Evolutionary conservation across 2,113 vertebrate genomes (phyloP), one percentile per base, ranked within the genome.

Genomic region (Misgurnus anguillicaudatus): DNA sequence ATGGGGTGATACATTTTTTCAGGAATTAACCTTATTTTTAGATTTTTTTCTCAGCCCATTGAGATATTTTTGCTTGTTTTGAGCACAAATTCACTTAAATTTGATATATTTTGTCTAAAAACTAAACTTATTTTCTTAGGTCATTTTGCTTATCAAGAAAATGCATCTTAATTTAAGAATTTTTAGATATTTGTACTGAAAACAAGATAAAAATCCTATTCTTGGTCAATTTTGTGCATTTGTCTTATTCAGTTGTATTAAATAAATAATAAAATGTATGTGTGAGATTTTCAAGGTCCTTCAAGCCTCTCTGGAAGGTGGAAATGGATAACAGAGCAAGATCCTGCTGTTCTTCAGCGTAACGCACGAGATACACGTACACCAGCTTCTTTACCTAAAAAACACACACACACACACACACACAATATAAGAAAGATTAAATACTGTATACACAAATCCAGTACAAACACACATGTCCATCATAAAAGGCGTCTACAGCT

Each of bases 331-430:
- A 94, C 76, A 99, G 86, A 48, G 98, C 98, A 51, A 99, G 88
- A 84, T 99, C 98, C 86, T 99, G 98, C 86, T 99, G 98, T 80
- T 99, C 98, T 83, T 99, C 98, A 0, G 97, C 98, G 0, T 99
- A 99, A 53, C 98, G 95, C 69, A 99, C 98, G 86, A 99, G 87
- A 87, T 99, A 99, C 79, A 99, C 98, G 0, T 99, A 99, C 13
- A 99, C 98, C 62, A 99, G 90, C 89, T 99, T 99, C 91, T 99
- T 99, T 83, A 99, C 97, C 96, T 97, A 66, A 5, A 14, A 74
- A 5, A 42, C 10, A 60, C n/a, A n/a, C n/a, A n/a, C n/a, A n/a
- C n/a, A 70, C 8, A 39, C 13, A 72, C 17, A 80, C 31, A 69
- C 14, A 78, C 1, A 31, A 38, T 73, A 19, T 58, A 53, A 10